Percentiles rank a stretch among this genome's conserved stretches.
phyloP scores from a whole-genome alignment of 2,797 vertebrate species.

The Crypturellus tataupa region DNA sequence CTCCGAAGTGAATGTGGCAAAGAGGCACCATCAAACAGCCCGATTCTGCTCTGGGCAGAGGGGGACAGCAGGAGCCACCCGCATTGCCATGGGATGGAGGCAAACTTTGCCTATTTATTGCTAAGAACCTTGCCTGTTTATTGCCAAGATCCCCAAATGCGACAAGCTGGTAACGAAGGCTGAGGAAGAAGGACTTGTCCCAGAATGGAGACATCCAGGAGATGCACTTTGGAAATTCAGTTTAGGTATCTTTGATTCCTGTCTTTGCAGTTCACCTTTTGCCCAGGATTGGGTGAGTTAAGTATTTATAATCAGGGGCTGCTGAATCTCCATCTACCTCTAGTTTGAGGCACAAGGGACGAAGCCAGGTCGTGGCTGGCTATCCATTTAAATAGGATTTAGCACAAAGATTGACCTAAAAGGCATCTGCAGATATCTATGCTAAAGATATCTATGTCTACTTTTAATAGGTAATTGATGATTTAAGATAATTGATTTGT shows the following conservation, averaged over 20 bases:
- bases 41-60: background rate
- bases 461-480: background rate
- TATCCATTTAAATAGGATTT: background rate
- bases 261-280: constrained; percentile 40
- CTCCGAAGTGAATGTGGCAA: background rate
- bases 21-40: rapidly evolving
- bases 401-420: background rate
- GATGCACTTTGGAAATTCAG: constrained; percentile 26
- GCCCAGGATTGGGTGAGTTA: background rate
- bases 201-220: background rate
- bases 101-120: rapidly evolving
- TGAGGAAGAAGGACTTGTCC: background rate
- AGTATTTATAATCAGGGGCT: constrained; percentile 56
- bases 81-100: rapidly evolving
- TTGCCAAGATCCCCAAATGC: background rate
- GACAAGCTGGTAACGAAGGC: background rate
- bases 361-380: rapidly evolving
- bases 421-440: no score
- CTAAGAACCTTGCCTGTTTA: background rate
- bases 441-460: background rate
- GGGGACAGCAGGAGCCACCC: rapidly evolving
- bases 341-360: background rate
- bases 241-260: constrained; percentile 38
- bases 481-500: background rate
- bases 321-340: background rate